A percentile compares a stretch with the other conserved stretches of the same genome.
These are phyloP conservation scores for Epizoanthus ramosus DNA, from an alignment of 92 coral and sea anemone genomes.

Conservation along the genomic window DNA sequence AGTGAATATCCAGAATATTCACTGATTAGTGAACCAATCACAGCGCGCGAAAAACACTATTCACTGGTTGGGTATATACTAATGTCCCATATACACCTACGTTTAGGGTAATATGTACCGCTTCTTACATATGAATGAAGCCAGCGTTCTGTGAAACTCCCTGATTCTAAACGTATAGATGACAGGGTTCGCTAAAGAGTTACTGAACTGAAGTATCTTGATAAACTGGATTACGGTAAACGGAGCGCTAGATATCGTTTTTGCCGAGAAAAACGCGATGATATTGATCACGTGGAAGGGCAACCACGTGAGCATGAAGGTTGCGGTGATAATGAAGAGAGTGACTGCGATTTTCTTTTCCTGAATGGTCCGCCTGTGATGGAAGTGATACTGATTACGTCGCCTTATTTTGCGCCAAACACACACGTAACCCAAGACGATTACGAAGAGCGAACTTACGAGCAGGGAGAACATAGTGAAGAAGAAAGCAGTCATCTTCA, in stretches of 20 bases:
- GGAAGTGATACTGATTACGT: conserved; percentile 57
- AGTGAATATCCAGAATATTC: no score
- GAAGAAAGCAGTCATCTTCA: conserved; percentile 47
- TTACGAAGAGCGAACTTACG: conserved; percentile 58
- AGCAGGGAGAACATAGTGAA: conserved; percentile 68
- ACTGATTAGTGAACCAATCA: no score
- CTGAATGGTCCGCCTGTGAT: conserved; percentile 68
- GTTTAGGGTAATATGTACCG: conserved; percentile 26
- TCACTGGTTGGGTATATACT: no score
- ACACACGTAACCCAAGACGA: conserved; percentile 62
- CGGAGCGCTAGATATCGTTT: conserved; percentile 43
- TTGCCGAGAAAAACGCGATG: conserved; percentile 58
- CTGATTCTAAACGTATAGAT: conserved; percentile 84
- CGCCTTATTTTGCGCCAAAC: conserved; percentile 79
- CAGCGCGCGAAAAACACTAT: no score
- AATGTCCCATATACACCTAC: neutral
- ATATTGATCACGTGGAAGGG: conserved; percentile 84
- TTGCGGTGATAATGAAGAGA: conserved; percentile 69
- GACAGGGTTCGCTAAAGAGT: conserved; percentile 75
- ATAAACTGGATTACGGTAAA: conserved; percentile 67
- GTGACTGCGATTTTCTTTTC: conserved; percentile 82
- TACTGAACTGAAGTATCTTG: conserved; percentile 82
- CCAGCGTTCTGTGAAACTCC: conserved; percentile 73
- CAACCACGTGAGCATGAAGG: conserved; percentile 77
- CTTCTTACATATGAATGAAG: conserved; percentile 51